Conservation (phyloP, 2,797 vertebrate genomes). For the Enteromius fasciolatus region DNA sequence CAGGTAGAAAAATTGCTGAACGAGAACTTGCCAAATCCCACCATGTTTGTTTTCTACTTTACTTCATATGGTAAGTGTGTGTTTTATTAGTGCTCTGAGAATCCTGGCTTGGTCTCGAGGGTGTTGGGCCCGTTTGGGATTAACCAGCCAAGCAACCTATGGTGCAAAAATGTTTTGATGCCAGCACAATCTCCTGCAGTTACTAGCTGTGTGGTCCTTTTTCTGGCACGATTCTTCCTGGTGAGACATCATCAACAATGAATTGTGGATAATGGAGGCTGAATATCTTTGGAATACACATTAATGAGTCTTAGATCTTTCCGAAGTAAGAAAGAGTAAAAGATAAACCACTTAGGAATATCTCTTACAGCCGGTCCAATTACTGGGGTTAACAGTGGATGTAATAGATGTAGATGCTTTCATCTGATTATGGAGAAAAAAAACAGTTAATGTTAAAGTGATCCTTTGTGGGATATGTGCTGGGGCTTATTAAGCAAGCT, state of each 20-base stretch:
- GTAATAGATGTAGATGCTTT: constrained; percentile 46
- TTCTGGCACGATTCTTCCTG: constrained; percentile 38
- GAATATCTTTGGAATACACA: constrained; percentile 29
- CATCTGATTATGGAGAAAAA: constrained; percentile 13
- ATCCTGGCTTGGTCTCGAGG: constrained; percentile 47
- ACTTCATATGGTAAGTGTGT: constrained; percentile 65
- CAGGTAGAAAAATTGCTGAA: constrained; percentile 59
- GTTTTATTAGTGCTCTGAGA: constrained; percentile 65
- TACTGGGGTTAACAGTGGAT: constrained; percentile 62
- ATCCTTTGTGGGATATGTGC: background rate
- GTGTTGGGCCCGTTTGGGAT: constrained; percentile 58
- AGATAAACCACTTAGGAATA: constrained; percentile 22
- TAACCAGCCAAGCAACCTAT: constrained; percentile 54
- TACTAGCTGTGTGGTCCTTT: constrained; percentile 63
- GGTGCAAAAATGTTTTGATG: constrained; percentile 56
- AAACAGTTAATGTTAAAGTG: background rate
- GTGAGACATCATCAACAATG: constrained; percentile 33
- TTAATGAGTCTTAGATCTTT: constrained; percentile 9
- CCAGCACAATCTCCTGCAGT: constrained; percentile 60
- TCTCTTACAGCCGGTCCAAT: constrained; percentile 31
- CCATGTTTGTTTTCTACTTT: constrained; percentile 66
- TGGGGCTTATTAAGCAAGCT: background rate
- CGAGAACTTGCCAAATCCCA: constrained; percentile 60
- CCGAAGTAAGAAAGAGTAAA: background rate
- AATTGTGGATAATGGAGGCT: constrained; percentile 45